Percentiles rank a stretch among this genome's conserved stretches.
Evolutionary conservation across 1,140 invertebrate species (phyloP).

Genomic region (Delia radicum): DNA sequence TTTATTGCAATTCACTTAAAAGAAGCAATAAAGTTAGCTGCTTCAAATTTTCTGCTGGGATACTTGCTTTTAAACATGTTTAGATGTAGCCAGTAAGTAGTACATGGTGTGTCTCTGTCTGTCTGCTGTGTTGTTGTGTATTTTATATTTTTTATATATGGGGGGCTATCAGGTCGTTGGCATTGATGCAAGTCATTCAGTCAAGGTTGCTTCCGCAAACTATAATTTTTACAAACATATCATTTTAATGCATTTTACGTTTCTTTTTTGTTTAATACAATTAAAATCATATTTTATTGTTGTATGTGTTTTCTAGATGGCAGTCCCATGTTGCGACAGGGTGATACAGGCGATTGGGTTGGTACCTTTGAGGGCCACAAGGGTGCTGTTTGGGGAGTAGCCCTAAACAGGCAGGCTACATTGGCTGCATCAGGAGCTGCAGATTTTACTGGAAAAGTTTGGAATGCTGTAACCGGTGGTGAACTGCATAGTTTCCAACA

Average conservation of each 20-base stretch:
- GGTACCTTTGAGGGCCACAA: constrained; percentile 98
- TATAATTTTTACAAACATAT: constrained; percentile 14
- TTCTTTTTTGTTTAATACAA: constrained; percentile 5
- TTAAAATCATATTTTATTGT: neutral
- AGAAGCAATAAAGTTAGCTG: too few relatives aligned
- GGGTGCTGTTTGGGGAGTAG: constrained; percentile 97
- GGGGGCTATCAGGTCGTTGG: constrained; percentile 48
- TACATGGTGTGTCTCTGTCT: too few relatives aligned
- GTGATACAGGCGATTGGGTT: constrained; percentile 98
- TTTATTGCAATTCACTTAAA: too few relatives aligned
- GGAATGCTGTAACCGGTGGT: constrained; percentile 91
- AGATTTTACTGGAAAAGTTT: constrained; percentile 95
- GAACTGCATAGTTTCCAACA: constrained; percentile 93
- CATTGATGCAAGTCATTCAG: constrained; percentile 53
- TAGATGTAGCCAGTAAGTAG: too few relatives aligned
- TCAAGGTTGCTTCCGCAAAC: constrained; percentile 53
- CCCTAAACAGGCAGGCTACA: constrained; percentile 85
- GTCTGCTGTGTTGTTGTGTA: neutral
- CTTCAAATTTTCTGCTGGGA: too few relatives aligned
- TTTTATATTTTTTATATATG: neutral
- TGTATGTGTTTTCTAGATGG: constrained; percentile 80
- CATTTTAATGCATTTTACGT: neutral
- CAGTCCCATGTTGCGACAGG: constrained; percentile 95
- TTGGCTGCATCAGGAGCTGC: constrained; percentile 92
- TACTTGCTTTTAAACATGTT: too few relatives aligned